These are phyloP conservation scores for Catharus fuscescens DNA, from an alignment of 2,113 vertebrate species.

Conservation along the genomic window DNA sequence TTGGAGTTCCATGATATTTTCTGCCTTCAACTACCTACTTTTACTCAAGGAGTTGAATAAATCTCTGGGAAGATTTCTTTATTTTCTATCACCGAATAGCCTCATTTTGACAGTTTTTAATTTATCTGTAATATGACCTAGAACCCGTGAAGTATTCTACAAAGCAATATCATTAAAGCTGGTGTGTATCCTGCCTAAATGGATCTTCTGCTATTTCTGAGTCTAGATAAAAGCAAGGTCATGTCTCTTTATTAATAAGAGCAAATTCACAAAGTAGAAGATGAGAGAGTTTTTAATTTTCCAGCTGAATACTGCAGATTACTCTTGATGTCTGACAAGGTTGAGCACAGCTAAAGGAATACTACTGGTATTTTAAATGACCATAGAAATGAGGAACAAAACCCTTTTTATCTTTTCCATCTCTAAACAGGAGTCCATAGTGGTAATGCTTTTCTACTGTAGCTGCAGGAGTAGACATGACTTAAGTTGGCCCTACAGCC, in stretches of 20 bases:
- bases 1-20: background rate
- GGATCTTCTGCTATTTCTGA: background rate
- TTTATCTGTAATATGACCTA: background rate
- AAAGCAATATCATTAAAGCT: background rate
- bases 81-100: background rate
- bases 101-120: background rate
- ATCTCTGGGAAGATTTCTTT: background rate
- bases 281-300: slow-evolving; percentile 59
- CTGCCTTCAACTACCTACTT: background rate
- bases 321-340: slow-evolving; percentile 24
- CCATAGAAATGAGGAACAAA: background rate
- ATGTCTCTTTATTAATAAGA: slow-evolving; percentile 14
- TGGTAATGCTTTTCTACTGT: background rate
- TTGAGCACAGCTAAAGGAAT: background rate
- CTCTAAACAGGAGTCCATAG: background rate
- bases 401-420: background rate
- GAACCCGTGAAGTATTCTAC: background rate
- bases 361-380: slow-evolving; percentile 13
- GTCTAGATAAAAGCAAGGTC: slow-evolving; percentile 1
- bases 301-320: slow-evolving; percentile 18
- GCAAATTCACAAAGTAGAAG: slow-evolving; percentile 1
- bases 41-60: background rate
- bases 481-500: background rate
- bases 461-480: background rate
- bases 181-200: background rate